phyloP scores from a whole-genome alignment of 2,113 vertebrate species.

The Toxotes chatareus region DNA sequence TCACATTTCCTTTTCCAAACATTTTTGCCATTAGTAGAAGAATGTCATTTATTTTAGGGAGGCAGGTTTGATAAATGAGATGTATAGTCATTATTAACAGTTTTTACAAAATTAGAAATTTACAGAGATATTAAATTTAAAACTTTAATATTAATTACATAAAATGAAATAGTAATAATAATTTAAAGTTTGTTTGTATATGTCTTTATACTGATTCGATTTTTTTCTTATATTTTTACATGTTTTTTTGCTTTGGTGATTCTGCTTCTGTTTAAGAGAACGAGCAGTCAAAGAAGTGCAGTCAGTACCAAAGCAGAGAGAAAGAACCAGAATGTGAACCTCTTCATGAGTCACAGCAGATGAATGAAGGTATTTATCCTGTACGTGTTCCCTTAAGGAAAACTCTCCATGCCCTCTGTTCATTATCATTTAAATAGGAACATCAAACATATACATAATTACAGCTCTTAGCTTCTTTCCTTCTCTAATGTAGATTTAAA shows the following conservation, averaged over 20 bases:
- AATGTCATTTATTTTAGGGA: no score
- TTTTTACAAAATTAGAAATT: no score
- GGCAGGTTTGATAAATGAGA: no score
- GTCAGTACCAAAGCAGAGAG: not conserved
- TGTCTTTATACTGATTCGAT: not conserved
- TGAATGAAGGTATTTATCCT: constrained; percentile 23
- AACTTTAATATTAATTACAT: no score
- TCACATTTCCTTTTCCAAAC: no score
- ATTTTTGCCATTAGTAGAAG: no score
- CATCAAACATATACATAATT: constrained; percentile 58
- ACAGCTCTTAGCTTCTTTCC: constrained; percentile 42
- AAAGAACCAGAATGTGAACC: not conserved
- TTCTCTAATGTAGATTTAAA: constrained; percentile 62
- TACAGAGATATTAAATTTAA: no score
- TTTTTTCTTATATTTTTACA: not conserved
- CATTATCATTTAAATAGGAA: constrained; percentile 76
- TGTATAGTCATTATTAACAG: no score
- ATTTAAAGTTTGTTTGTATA: no score
- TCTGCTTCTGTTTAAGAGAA: not conserved
- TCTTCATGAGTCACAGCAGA: constrained; percentile 5
- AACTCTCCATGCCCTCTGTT: constrained; percentile 43
- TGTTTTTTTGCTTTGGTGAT: not conserved
- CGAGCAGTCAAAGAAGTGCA: not conserved
- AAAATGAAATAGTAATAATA: no score
- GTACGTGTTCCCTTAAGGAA: constrained; percentile 46